Evolutionary conservation across 92 coral and sea anemone genomes (phyloP), one percentile per base, ranked within the genome.

Genomic region (Parazoanthus darwini): DNA sequence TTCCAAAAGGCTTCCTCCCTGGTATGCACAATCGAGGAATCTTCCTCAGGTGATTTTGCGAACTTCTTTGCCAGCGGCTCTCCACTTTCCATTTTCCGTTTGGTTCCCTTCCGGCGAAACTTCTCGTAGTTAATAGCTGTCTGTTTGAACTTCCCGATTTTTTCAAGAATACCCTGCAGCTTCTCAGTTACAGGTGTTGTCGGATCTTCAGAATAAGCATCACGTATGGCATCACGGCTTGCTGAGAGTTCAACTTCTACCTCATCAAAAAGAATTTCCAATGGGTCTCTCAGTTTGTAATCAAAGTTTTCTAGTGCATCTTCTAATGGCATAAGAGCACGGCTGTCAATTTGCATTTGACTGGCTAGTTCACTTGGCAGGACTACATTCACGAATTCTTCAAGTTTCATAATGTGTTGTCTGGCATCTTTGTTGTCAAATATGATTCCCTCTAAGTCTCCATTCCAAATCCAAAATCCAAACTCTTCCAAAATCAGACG

Each of bases 391-490:
- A 65, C 4, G 5, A 85, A 85, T 1, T 56, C 79, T 11, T 73
- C 29, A 44, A 35, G 3, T 46, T 48, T 14, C 37, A 26, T 9
- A 16, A 42, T 43, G 26, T 16, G 37, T 39, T 85, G 10, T 8
- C 72, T 25, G 37, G 59, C 79, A 59, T 82, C 76, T 7, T 38
- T 38, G 86, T 39, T 8, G 86, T 82, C 86, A 65, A 65, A 82
- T 8, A 82, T 66, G 15, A 65, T 25, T 36, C 8, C 22, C 26
- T 85, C 81, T 16, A 85, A 22, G 37, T 85, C 88, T 5, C 88
- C 88, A 29, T 85, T 29, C 88, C 88, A 85, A 46, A 85, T 46
- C 88, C 88, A 85, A 39, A 85, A 72, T 14, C 88, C 88, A 72
- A 44, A 29, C 20, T 72, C 39, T 44, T 85, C 44, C 1, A 85